Conservation (phyloP, 2,888 invertebrate genomes). For the Odontocolon sp. region DNA sequence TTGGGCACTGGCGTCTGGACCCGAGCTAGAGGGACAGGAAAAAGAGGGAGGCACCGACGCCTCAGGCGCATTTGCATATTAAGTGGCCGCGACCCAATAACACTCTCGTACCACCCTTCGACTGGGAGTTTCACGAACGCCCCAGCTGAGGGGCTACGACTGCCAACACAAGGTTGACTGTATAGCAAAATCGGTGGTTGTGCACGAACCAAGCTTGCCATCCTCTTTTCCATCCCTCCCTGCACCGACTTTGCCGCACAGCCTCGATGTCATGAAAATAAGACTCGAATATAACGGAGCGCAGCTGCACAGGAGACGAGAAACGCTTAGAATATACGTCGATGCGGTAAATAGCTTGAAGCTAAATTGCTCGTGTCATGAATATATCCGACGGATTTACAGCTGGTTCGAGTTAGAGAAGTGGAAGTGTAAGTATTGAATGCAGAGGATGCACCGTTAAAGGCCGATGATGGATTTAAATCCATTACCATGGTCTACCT, state of each 20-base stretch:
- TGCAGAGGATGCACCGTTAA: too few relatives aligned
- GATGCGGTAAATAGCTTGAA: conserved; percentile 1
- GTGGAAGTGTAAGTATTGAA: too few relatives aligned
- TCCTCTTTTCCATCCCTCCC: not conserved
- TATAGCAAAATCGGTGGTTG: too few relatives aligned
- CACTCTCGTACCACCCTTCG: conserved; percentile 68
- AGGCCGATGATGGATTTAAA: too few relatives aligned
- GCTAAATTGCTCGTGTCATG: conserved; percentile 15
- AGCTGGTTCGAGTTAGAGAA: not conserved
- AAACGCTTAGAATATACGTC: too few relatives aligned
- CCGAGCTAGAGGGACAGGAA: conserved; percentile 51
- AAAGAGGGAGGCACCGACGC: conserved; percentile 64
- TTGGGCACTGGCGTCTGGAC: conserved; percentile 69
- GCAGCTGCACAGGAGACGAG: not conserved
- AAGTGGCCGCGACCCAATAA: conserved; percentile 80
- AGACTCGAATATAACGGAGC: conserved; percentile 19
- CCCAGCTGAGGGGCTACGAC: conserved; percentile 42
- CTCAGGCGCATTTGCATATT: conserved; percentile 78
- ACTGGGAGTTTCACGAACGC: conserved; percentile 70
- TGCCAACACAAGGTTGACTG: too few relatives aligned
- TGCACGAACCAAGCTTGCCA: conserved; percentile 3
- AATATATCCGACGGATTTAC: not conserved
- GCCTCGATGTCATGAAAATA: conserved; percentile 37
- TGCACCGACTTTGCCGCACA: too few relatives aligned
- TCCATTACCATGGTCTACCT: too few relatives aligned